Percentiles rank a stretch among this genome's conserved stretches.
These are phyloP conservation scores for Nemurella pictetii DNA, from an alignment of 2,888 invertebrate genomes.

Conservation along the genomic window DNA sequence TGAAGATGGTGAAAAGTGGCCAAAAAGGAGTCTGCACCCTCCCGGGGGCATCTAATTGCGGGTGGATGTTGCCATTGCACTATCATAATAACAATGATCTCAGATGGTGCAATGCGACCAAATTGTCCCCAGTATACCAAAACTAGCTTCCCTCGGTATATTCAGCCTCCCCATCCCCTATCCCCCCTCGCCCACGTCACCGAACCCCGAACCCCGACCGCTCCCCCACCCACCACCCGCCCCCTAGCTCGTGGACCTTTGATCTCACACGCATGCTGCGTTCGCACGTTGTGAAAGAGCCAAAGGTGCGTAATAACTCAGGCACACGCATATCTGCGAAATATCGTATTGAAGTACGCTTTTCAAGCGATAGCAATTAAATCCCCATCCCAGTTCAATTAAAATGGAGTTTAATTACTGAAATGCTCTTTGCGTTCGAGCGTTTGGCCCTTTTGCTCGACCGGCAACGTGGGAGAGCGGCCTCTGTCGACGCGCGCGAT, in stretches of 20 bases:
- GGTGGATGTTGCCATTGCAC: background rate
- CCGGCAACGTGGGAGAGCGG: background rate
- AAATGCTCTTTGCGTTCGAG: background rate
- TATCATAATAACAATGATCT: slow-evolving; percentile 9
- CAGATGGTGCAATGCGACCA: background rate
- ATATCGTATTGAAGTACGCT: background rate
- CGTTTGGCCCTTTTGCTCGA: background rate
- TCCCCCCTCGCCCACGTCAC: background rate
- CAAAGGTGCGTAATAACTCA: background rate
- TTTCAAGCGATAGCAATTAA: slow-evolving; percentile 5
- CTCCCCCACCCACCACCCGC: background rate
- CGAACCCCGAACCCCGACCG: background rate
- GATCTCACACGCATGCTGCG: slow-evolving; percentile 8
- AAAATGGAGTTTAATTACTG: slow-evolving; percentile 2
- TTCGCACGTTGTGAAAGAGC: background rate
- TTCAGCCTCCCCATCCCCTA: background rate
- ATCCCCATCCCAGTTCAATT: background rate
- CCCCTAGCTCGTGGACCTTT: background rate
- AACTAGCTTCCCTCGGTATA: background rate
- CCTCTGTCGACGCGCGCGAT: background rate
- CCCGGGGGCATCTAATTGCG: background rate
- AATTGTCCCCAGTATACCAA: background rate
- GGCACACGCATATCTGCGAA: background rate
- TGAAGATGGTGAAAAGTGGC: background rate
- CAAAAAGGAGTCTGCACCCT: background rate